These are phyloP conservation scores for Halichondria panicea DNA, from an alignment of 37 sponge, comb jelly and placozoan genomes.

Conservation along the genomic window DNA sequence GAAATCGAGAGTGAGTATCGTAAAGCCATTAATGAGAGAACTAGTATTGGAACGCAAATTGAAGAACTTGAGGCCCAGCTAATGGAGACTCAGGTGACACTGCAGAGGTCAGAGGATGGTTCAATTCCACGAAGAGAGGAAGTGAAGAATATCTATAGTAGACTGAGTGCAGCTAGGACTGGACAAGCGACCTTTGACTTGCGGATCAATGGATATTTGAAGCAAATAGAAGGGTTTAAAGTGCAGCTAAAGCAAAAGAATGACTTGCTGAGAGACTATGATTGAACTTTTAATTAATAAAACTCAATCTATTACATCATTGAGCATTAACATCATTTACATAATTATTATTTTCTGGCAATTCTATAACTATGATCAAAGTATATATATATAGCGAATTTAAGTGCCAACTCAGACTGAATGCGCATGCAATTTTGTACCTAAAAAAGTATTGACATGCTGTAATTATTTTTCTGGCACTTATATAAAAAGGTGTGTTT, in stretches of 20 bases:
- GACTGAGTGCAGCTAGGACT: constrained; percentile 5
- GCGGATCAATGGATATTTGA: neutral
- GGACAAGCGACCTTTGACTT: neutral
- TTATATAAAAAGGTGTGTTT: too few relatives aligned
- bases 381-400: too few relatives aligned
- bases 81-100: neutral
- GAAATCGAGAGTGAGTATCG: neutral
- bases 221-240: constrained; percentile 5
- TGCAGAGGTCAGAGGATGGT: neutral
- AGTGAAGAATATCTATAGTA: neutral
- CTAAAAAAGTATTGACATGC: too few relatives aligned
- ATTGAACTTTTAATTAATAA: too few relatives aligned
- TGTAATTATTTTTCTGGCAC: too few relatives aligned
- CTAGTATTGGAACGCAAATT: neutral
- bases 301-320: too few relatives aligned
- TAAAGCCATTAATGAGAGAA: neutral
- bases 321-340: too few relatives aligned
- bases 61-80: neutral
- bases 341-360: too few relatives aligned
- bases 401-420: too few relatives aligned
- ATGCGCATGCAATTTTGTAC: too few relatives aligned
- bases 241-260: neutral
- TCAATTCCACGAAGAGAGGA: neutral
- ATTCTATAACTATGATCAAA: too few relatives aligned
- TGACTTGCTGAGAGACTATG: neutral